Percentiles rank a stretch among this genome's conserved stretches.
These are phyloP conservation scores for Colistium nudipinnis DNA, from an alignment of 2,113 vertebrate genomes.

Conservation along the genomic window DNA sequence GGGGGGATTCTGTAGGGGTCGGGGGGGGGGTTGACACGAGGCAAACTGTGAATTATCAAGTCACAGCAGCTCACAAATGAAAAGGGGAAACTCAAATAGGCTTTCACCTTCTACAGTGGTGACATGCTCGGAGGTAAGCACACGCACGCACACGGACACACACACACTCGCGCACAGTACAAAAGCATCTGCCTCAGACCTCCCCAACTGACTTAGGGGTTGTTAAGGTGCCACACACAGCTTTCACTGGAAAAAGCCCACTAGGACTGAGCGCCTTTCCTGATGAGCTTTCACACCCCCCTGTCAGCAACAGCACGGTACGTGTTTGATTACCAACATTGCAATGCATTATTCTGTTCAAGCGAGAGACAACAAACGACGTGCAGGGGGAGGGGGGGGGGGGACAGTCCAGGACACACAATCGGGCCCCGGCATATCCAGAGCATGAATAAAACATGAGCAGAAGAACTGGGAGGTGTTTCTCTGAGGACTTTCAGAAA, in stretches of 20 bases:
- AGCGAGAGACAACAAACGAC: constrained; percentile 65
- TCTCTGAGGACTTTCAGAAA: constrained; percentile 46
- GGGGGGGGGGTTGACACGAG: constrained; percentile 4
- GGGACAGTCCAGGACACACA: constrained; percentile 36
- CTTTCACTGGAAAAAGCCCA: constrained; percentile 50
- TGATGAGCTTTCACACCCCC: constrained; percentile 66
- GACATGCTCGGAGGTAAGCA: not conserved
- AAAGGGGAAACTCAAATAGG: constrained; percentile 17
- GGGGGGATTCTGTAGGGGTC: constrained; percentile 40
- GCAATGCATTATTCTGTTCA: constrained; percentile 67
- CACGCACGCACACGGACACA: not conserved
- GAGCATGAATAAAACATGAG: constrained; percentile 71
- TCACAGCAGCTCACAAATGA: constrained; percentile 45
- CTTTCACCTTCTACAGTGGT: constrained; percentile 15
- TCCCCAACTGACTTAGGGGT: constrained; percentile 38
- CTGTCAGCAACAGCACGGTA: constrained; percentile 32
- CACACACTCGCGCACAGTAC: constrained; percentile 12
- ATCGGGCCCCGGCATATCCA: constrained; percentile 41
- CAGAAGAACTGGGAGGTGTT: constrained; percentile 18
- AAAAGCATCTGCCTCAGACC: constrained; percentile 26
- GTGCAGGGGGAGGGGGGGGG: not conserved
- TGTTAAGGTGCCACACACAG: constrained; percentile 45
- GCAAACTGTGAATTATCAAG: constrained; percentile 36
- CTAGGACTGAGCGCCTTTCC: constrained; percentile 45
- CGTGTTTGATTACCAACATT: constrained; percentile 62